A percentile compares a stretch with the other conserved stretches of the same genome.
Evolutionary conservation across 2,888 invertebrate genomes (phyloP).

Genomic region (Hypomecis punctinalis): DNA sequence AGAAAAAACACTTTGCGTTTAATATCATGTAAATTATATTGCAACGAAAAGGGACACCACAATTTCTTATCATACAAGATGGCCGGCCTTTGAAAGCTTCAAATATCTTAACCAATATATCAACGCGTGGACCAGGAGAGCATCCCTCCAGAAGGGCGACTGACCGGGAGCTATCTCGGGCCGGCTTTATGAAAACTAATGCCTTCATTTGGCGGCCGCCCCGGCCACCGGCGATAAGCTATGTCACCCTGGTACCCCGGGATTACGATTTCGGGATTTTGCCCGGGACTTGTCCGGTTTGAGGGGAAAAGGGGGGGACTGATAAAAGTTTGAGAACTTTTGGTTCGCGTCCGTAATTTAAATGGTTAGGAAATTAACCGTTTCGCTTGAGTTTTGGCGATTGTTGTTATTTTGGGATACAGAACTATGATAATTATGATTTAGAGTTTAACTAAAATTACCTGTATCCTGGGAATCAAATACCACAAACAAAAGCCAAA

Average conservation of each 20-base stretch:
- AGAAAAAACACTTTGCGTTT: no score
- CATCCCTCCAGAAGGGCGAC: constrained; percentile 62
- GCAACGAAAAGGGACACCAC: constrained; percentile 21
- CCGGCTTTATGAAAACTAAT: constrained; percentile 83
- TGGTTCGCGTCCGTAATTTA: constrained; percentile 68
- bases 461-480: background rate
- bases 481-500: background rate
- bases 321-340: constrained; percentile 74
- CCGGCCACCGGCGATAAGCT: constrained; percentile 77
- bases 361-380: constrained; percentile 60
- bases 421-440: constrained; percentile 11
- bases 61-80: constrained; percentile 26
- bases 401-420: constrained; percentile 15
- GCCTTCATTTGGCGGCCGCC: constrained; percentile 81
- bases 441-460: background rate
- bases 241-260: constrained; percentile 77
- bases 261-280: constrained; percentile 76
- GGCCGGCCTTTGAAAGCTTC: constrained; percentile 48
- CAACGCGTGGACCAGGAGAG: constrained; percentile 60
- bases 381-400: constrained; percentile 37
- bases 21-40: constrained; percentile 15
- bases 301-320: constrained; percentile 43
- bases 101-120: constrained; percentile 67
- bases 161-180: constrained; percentile 73
- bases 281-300: constrained; percentile 52